Base-by-base conservation (phyloP, 1,140 invertebrate genomes). In the Tetramorium alpestre region DNA sequence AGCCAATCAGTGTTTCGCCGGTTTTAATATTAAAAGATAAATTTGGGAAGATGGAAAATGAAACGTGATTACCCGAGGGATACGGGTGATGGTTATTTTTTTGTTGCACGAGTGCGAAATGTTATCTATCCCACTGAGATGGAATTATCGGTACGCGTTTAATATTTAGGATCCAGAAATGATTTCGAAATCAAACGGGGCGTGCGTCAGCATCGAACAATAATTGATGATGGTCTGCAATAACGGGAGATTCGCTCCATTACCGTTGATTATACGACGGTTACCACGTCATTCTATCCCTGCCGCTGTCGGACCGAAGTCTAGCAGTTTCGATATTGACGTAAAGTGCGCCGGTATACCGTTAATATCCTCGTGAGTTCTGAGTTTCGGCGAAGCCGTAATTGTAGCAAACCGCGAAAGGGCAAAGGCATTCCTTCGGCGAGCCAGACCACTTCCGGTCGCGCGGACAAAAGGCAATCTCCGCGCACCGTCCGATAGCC, bases 391-490 rank as follows among this genome's bases (percentile, higher is more conserved):
- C 44, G 58, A 22, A 82, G 58, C 87, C 85, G 88, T 90, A 86
- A 91, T 91, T 88, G 77, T 58, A 67, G 80, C 85, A 86, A 86
- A 90, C 82, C 49, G 89, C 58, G 49, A 11, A 5, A 88, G 80
- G 84, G 80, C 87, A 90, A 91, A 91, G 88, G 89, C 89, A 91
- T 91, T 90, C 89, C 89, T 86, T 90, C 87, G 89, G 73, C 56
- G 41, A 62, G 70, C 65, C 54, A 72, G 67, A 86, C 86, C 87
- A 85, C 76, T 88, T 80, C 64, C 81, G 85, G 70, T 91, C 70
- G 67, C 64, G 72, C 70, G 75, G 75, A 90, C 89, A 82, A 91
- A 91, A 90, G 89, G 65, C 85, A 90, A 82, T 86, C 87, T 69
- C 62, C 70, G 44, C 16, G 51, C 73, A 18, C 18, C 54, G 28